These are phyloP conservation scores for Gastrophryne carolinensis DNA, from an alignment of 2,797 vertebrate genomes.

Conservation along the genomic window DNA sequence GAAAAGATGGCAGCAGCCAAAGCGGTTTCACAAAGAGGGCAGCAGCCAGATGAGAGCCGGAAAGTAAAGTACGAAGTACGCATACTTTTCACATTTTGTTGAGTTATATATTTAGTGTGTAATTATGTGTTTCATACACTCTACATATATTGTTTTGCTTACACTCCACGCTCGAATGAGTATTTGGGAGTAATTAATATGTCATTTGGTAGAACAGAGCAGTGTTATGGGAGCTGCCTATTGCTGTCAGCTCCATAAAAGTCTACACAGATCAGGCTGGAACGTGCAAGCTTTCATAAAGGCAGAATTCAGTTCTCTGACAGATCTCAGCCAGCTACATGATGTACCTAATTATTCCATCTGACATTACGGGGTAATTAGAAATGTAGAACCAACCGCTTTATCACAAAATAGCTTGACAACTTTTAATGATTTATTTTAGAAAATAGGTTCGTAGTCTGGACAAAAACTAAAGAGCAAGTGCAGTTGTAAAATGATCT, in stretches of 20 bases:
- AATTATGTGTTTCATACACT: not conserved
- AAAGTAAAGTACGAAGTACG: no score
- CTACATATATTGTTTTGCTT: not conserved
- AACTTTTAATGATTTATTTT: not conserved
- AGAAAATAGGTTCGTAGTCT: not conserved
- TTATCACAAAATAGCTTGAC: not conserved
- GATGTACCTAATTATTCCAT: not conserved
- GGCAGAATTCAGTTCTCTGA: not conserved
- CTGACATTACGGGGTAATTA: not conserved
- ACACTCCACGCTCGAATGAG: not conserved
- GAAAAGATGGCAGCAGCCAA: no score
- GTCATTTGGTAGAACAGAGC: not conserved
- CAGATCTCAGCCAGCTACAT: not conserved
- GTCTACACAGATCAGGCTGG: not conserved
- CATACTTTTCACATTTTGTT: not conserved
- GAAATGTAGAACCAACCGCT: not conserved
- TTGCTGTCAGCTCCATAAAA: not conserved
- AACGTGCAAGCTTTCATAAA: not conserved
- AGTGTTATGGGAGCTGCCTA: not conserved
- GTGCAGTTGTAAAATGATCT: no score
- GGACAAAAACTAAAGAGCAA: not conserved
- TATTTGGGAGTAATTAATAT: not conserved
- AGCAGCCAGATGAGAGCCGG: no score
- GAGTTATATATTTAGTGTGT: not conserved
- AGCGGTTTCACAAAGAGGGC: no score